Conservation (phyloP, 2,797 vertebrate genomes). For the Aselliscus stoliczkanus region DNA sequence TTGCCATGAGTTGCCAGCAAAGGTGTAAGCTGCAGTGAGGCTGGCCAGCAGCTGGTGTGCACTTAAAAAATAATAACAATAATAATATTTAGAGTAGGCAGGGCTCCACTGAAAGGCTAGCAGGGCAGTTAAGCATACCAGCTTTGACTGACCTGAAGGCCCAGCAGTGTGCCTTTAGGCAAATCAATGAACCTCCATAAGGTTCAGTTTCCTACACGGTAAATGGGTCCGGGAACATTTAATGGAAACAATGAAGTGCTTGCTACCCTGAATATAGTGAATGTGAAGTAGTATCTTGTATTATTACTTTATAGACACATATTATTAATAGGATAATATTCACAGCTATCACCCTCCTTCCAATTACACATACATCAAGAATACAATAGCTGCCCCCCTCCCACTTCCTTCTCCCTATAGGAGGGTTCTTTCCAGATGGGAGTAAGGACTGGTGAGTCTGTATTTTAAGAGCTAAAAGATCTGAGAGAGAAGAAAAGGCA, state of each 20-base stretch:
- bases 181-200: not conserved
- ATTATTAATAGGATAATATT: not conserved
- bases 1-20: too few relatives aligned
- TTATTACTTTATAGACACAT: not conserved
- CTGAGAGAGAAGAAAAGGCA: too few relatives aligned
- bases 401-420: not conserved
- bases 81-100: not conserved
- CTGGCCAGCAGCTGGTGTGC: too few relatives aligned
- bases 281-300: not conserved
- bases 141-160: not conserved
- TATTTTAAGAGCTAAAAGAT: not conserved
- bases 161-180: not conserved
- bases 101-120: not conserved
- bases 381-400: not conserved
- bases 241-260: not conserved
- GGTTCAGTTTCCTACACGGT: not conserved
- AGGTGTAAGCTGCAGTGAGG: too few relatives aligned
- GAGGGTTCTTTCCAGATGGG: not conserved
- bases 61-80: too few relatives aligned
- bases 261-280: not conserved
- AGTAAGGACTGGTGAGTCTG: not conserved
- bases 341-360: not conserved
- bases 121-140: rapidly evolving
- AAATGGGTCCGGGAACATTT: not conserved
- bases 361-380: not conserved